Base-by-base conservation (phyloP, 2,113 vertebrate genomes). In the Amblyornis subalaris region DNA sequence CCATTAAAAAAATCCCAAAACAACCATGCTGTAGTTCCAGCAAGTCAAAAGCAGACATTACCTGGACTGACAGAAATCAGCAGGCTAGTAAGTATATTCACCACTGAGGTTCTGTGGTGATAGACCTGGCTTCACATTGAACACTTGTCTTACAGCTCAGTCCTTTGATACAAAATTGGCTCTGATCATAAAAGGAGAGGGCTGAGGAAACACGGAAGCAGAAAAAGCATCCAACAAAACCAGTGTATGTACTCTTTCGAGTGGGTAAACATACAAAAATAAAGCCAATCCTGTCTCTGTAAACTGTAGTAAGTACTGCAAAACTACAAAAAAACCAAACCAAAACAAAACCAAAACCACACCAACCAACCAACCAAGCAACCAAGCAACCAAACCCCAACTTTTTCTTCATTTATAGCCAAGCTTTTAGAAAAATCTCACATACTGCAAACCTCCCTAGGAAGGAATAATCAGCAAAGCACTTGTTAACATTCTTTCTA, bases 401-500 rank as follows among this genome's bases (percentile, higher is more conserved):
- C 31, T 23, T 16, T 13, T 11, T 47, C 55, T 58, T 85, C 24
- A 67, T 74, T 62, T 85, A 53, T 12, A 81, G 36, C 22, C 28
- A 65, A 64, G 12, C 28, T 77, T 82, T 90, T n/a, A 73, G 29
- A 83, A 95, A 86, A 86, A 40, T 28, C 40, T 75, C 65, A 36
- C 6, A 29, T 20, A n/a, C 10, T 71, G 51, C 58, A 92, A 35
- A 80, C 11, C 4, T 77, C 25, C 31, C 35, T n/a, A 33, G 48
- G 85, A 85, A 94, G 29, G 38, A 93, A 69, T 18, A 48, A 84
- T n/a, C 47, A 76, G 72, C 45, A 87, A 69, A 62, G 50, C 47
- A 70, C 58, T 66, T 69, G 90, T 81, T 88, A 87, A 93, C 73
- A 82, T 78, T 82, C 75, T 50, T 89, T 65, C 48, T 62, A 71